phyloP scores from a whole-genome alignment of 2,888 invertebrate species.

The Germaria angustata region DNA sequence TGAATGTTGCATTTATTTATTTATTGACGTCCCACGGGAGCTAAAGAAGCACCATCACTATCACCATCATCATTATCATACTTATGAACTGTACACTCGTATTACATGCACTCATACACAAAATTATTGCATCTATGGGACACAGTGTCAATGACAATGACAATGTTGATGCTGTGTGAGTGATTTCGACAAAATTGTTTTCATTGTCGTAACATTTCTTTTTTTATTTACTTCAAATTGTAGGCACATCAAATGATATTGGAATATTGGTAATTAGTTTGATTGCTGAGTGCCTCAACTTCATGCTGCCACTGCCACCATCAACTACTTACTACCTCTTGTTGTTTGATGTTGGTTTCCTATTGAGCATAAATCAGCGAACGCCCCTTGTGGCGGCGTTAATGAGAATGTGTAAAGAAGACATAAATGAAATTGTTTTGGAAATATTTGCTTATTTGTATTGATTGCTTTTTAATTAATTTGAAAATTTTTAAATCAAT shows the following conservation, averaged over 20 bases:
- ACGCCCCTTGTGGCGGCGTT: conserved; percentile 75
- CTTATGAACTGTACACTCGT: background rate
- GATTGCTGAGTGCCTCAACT: conserved; percentile 17
- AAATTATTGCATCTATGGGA: background rate
- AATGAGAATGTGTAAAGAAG: conserved; percentile 45
- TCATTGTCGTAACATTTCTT: conserved; percentile 8
- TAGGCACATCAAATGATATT: background rate
- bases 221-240: background rate
- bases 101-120: background rate
- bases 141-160: conserved; percentile 19
- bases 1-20: conserved; percentile 51
- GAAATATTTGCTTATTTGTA: conserved; percentile 21
- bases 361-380: conserved; percentile 78
- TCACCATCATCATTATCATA: conserved; percentile 8
- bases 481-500: conserved; percentile 19
- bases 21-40: conserved; percentile 59
- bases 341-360: conserved; percentile 64
- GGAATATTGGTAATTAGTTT: conserved; percentile 30
- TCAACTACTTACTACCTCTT: conserved; percentile 1
- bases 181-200: background rate
- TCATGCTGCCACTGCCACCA: conserved; percentile 4
- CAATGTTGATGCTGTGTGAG: background rate
- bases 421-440: conserved; percentile 23
- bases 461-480: conserved; percentile 36
- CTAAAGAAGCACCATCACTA: conserved; percentile 20